These are phyloP conservation scores for Acleris laterana DNA, from an alignment of 2,888 invertebrate species.

Conservation along the genomic window DNA sequence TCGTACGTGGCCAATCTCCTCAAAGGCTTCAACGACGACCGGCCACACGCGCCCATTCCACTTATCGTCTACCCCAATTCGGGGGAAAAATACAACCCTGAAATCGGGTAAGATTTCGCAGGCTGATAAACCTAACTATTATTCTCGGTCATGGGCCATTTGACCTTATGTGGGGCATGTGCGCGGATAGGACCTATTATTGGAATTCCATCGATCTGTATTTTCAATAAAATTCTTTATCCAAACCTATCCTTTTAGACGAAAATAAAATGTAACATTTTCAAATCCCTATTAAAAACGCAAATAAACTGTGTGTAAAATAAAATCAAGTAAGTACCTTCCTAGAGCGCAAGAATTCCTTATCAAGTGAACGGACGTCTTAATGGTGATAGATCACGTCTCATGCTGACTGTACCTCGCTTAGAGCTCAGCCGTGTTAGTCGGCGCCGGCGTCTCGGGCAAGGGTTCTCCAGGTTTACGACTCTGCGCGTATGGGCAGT, in stretches of 20 bases:
- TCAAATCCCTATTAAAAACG: not conserved
- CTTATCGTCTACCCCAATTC: constrained; percentile 97
- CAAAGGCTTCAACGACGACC: constrained; percentile 78
- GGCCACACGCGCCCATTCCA: constrained; percentile 85
- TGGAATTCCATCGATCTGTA: constrained; percentile 30
- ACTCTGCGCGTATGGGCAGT: constrained; percentile 10
- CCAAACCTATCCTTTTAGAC: constrained; percentile 1
- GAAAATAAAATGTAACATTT: not conserved
- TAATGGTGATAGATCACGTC: constrained; percentile 36
- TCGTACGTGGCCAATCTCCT: constrained; percentile 71
- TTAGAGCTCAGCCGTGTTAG: constrained; percentile 23
- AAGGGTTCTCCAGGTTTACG: constrained; percentile 31
- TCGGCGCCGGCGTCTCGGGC: constrained; percentile 10
- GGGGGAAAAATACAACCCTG: constrained; percentile 91
- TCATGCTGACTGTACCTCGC: constrained; percentile 24
- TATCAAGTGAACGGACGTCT: constrained; percentile 29
- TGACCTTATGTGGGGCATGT: constrained; percentile 26
- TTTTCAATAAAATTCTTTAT: constrained; percentile 25
- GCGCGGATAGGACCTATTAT: constrained; percentile 30
- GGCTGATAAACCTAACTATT: constrained; percentile 42
- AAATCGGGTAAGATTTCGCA: constrained; percentile 84
- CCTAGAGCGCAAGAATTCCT: not conserved
- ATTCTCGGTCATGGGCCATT: constrained; percentile 33
- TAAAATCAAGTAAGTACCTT: not conserved
- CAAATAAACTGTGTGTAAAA: constrained; percentile 10